Conservation (phyloP, 2,888 invertebrate species). For the Tetranychus piercei region DNA sequence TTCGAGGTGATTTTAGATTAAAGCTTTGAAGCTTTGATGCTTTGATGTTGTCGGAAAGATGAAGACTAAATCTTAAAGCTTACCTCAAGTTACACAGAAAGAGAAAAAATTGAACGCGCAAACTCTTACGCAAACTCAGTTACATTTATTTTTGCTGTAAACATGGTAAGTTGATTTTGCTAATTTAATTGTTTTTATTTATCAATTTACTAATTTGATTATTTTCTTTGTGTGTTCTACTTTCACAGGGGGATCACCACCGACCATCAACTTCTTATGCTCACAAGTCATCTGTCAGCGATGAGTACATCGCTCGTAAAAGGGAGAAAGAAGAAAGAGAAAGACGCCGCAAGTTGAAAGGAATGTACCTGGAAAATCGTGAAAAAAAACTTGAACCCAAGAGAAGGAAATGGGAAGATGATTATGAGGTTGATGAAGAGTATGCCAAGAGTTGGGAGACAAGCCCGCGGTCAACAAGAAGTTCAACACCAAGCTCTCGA, state of each 20-base stretch:
- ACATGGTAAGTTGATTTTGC: too few relatives aligned
- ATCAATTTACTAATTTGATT: too few relatives aligned
- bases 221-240: too few relatives aligned
- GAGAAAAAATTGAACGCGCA: too few relatives aligned
- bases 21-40: too few relatives aligned
- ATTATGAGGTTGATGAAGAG: neutral
- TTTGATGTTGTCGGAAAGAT: too few relatives aligned
- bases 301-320: conserved; percentile 52
- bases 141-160: too few relatives aligned
- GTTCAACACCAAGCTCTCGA: neutral
- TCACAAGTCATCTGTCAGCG: conserved; percentile 74
- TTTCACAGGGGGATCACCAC: too few relatives aligned
- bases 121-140: too few relatives aligned
- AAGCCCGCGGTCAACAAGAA: neutral
- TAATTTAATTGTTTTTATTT: too few relatives aligned
- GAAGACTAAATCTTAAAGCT: too few relatives aligned
- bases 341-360: conserved; percentile 34
- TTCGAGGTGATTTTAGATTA: neutral
- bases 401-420: neutral
- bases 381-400: neutral
- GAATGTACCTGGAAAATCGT: neutral
- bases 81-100: too few relatives aligned
- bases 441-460: neutral
- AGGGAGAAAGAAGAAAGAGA: conserved; percentile 41
- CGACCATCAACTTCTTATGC: conserved; percentile 39